Base-by-base conservation (phyloP, 2,888 invertebrate species). In the Dioctria linearis region DNA sequence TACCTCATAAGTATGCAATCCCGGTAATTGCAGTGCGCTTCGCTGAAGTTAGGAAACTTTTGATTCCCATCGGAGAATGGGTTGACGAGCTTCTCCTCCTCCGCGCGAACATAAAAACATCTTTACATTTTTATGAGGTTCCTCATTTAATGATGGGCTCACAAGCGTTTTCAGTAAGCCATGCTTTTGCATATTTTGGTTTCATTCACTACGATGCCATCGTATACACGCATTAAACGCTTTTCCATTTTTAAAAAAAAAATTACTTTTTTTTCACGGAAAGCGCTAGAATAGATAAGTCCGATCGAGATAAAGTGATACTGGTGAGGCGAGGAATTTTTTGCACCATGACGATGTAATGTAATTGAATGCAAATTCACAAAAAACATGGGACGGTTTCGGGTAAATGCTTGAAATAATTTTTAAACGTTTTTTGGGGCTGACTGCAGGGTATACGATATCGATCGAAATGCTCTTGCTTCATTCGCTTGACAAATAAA, bases 21-120 rank as follows among this genome's bases (percentile, higher is more conserved):
- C 66, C 40, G 66, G 40, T 66, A 66, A 66, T 66, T 66, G 66
- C 66, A 66, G 39, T 42, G 66, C 42, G 66, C 66, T 66, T 66
- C 66, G 42, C 66, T 66, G 42, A 66, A 66, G 42, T 66, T 13
- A 42, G 66, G 40, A 66, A 66, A 42, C 66, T 66, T 66, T 66
- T 66, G 66, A 66, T 66, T 66, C 66, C 43, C 66, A 13, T n/a
- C 66, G 43, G 66, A 66, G 46, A 66, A 13, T 40, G 66, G 43
- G 66, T 66, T 66, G 40, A 40, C 40, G 66, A 66, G 43, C 66
- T 40, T 66, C 8, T 42, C 6, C 13, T 40, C 25, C 61, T 40
- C 25, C 25, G 1, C 61, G 13, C 43, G 66, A 13, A 40, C 8
- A 40, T 6, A 66, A 66, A 66, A 66, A 37, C 40, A 42, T 42